phyloP scores from a whole-genome alignment of 2,797 vertebrate genomes.

The Trichosurus vulpecula region DNA sequence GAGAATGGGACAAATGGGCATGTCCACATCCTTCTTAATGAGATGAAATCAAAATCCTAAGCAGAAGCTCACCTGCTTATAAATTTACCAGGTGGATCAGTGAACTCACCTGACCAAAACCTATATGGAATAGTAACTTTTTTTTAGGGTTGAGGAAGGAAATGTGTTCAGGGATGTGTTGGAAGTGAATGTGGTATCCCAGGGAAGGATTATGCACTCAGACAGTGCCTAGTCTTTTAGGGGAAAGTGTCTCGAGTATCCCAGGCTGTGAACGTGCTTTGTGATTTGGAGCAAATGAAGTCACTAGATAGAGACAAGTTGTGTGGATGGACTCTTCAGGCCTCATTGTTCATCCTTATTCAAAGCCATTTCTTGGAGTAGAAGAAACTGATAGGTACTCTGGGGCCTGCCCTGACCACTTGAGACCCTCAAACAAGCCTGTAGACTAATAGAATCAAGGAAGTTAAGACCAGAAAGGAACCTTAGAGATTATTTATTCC shows the following conservation, averaged over 20 bases:
- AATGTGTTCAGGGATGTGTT: not conserved
- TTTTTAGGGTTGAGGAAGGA: not conserved
- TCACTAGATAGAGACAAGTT: not conserved
- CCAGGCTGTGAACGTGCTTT: not conserved
- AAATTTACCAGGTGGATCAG: not conserved
- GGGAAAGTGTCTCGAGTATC: not conserved
- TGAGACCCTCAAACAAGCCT: not conserved
- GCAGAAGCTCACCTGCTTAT: no score
- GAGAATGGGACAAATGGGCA: not conserved
- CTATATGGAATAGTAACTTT: not conserved
- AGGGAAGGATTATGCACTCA: not conserved
- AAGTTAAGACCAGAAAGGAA: not conserved
- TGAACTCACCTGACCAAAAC: not conserved
- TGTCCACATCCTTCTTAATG: not conserved
- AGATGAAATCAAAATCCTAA: not conserved
- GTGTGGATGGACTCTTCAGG: not conserved
- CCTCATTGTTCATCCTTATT: not conserved
- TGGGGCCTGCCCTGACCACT: no score
- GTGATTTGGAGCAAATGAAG: not conserved
- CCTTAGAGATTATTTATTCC: not conserved
- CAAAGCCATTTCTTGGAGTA: not conserved
- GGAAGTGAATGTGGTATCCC: not conserved
- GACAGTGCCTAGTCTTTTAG: not conserved
- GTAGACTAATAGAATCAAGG: not conserved
- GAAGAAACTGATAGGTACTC: not conserved